Evolutionary conservation across 2,113 vertebrate species (phyloP).

Genomic region (Sprattus sprattus): DNA sequence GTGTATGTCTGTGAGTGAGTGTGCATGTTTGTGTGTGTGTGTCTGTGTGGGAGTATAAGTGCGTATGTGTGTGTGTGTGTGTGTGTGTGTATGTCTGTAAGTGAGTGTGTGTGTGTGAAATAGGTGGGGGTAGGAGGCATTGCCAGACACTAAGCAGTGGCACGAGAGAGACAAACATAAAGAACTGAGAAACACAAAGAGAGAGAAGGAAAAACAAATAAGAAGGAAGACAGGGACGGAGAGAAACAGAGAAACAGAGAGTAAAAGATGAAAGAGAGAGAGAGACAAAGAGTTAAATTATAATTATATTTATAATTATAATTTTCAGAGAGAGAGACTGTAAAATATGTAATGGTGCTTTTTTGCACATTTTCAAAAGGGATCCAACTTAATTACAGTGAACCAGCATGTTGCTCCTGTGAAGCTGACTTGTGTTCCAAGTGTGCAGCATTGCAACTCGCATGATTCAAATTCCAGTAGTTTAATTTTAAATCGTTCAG

Average conservation of each 20-base stretch:
- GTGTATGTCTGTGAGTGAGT: background rate
- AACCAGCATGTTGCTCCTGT: no score
- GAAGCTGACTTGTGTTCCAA: background rate
- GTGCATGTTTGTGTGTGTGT: background rate
- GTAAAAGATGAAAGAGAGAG: background rate
- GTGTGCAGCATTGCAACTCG: background rate
- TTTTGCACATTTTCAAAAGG: no score
- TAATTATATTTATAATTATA: no score
- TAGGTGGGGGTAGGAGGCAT: background rate
- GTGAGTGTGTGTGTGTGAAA: background rate
- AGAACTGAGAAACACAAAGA: background rate
- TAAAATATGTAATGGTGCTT: no score
- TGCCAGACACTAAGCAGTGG: background rate
- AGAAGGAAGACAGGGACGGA: background rate
- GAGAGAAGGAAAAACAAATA: background rate
- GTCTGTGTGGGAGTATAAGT: background rate
- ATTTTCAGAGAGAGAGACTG: no score
- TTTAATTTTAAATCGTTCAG: background rate
- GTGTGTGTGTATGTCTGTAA: background rate
- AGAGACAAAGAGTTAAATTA: background rate
- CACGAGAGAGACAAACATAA: background rate
- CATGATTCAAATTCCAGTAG: background rate
- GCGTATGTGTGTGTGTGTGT: background rate
- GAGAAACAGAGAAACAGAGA: background rate
- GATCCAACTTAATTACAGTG: no score